Evolutionary conservation across 2,113 vertebrate species (phyloP).

Genomic region (Paracanthobrama guichenoti): DNA sequence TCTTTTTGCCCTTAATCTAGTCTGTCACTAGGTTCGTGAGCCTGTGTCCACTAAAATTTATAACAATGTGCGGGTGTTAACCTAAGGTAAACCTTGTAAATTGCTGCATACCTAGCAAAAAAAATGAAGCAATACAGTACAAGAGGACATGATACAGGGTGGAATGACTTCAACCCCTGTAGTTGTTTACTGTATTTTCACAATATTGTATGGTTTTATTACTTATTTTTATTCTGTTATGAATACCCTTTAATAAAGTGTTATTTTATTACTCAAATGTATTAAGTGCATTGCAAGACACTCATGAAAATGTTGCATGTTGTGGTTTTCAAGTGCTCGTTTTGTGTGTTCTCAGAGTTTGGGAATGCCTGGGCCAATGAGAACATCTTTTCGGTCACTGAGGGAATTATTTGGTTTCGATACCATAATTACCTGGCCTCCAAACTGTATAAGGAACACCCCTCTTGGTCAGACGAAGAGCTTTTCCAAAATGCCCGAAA

Average conservation of each 20-base stretch:
- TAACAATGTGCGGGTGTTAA: neutral
- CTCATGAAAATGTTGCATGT: neutral
- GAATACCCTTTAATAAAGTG: too few species aligned
- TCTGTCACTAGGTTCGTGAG: neutral
- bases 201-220: neutral
- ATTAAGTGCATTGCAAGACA: neutral
- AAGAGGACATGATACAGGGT: neutral
- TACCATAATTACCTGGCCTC: conserved; percentile 88
- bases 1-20: neutral
- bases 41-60: neutral
- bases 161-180: neutral
- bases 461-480: conserved; percentile 85
- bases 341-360: conserved; percentile 75
- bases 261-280: too few species aligned
- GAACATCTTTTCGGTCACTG: conserved; percentile 85
- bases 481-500: conserved; percentile 90
- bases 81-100: neutral
- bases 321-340: conserved; percentile 41
- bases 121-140: neutral
- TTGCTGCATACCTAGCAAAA: neutral
- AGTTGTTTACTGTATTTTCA: neutral
- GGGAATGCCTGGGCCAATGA: conserved; percentile 90
- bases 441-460: conserved; percentile 69
- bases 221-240: neutral
- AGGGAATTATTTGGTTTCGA: conserved; percentile 89